These are phyloP conservation scores for Tromatobia lineatoria DNA, from an alignment of 2,888 invertebrate species.

Conservation along the genomic window DNA sequence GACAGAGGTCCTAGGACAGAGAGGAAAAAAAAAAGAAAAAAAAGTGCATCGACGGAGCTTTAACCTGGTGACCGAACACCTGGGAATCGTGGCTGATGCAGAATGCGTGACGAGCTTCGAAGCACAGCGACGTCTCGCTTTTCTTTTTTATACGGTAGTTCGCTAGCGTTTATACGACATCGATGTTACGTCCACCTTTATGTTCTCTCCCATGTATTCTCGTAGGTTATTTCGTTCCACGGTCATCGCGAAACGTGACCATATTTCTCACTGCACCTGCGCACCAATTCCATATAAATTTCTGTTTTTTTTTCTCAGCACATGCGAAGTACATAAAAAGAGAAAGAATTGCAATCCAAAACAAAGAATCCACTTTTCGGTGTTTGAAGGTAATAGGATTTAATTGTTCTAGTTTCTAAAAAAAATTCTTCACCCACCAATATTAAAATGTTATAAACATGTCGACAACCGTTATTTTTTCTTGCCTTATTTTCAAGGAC, in stretches of 20 bases:
- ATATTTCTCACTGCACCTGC: conserved; percentile 19
- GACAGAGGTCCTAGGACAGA: background rate
- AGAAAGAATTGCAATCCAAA: no score
- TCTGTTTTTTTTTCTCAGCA: background rate
- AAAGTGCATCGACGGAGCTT: conserved; percentile 25
- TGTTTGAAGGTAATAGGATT: no score
- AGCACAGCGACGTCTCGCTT: background rate
- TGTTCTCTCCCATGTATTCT: conserved; percentile 1
- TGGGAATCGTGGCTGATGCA: background rate
- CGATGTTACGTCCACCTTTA: conserved; percentile 26
- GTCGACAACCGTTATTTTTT: no score
- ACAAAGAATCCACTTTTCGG: background rate
- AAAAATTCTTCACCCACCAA: no score
- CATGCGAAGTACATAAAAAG: no score
- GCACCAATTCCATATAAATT: conserved; percentile 13
- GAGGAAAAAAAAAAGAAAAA: background rate
- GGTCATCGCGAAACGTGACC: conserved; percentile 6
- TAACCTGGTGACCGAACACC: conserved; percentile 18
- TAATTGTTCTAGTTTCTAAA: no score
- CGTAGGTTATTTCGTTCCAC: conserved; percentile 14
- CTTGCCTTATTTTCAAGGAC: no score
- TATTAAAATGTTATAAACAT: no score
- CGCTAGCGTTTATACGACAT: conserved; percentile 33
- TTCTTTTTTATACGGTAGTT: conserved; percentile 18
- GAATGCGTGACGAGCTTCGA: conserved; percentile 2